Percentiles rank a stretch among this genome's conserved stretches.
Conservation (phyloP, 2,113 vertebrate genomes). For the Albula goreensis region DNA sequence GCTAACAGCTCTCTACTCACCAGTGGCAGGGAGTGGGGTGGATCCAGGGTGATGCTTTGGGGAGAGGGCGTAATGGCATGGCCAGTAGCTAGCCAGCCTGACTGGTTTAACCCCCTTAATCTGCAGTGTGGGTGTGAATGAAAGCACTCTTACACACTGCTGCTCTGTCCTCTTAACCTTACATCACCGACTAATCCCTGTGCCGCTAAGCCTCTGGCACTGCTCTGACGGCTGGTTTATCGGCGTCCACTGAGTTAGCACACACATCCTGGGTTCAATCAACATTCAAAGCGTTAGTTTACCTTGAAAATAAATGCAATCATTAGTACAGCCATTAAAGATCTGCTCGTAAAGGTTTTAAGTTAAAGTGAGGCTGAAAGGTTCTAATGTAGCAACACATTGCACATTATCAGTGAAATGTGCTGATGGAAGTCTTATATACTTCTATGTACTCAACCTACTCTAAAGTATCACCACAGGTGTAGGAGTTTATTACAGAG, state of each 20-base stretch:
- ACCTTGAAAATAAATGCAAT: too few species aligned
- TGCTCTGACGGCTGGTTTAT: constrained; percentile 26
- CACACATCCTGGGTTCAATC: not conserved
- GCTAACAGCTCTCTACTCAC: constrained; percentile 56
- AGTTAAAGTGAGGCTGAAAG: too few species aligned
- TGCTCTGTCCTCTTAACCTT: constrained; percentile 51
- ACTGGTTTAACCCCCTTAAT: constrained; percentile 46
- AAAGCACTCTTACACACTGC: constrained; percentile 50
- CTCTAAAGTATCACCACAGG: too few species aligned
- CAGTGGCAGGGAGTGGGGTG: constrained; percentile 20
- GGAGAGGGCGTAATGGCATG: constrained; percentile 22
- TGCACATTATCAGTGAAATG: too few species aligned
- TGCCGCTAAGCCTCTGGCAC: not conserved
- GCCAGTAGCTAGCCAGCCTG: constrained; percentile 49
- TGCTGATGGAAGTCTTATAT: too few species aligned
- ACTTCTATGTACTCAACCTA: too few species aligned
- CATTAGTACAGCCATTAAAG: too few species aligned
- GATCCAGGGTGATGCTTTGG: not conserved
- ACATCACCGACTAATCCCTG: constrained; percentile 49
- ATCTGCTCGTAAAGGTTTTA: too few species aligned
- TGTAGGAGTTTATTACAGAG: too few species aligned
- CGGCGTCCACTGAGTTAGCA: not conserved
- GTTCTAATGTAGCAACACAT: too few species aligned
- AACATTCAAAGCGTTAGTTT: not conserved
- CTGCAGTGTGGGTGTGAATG: constrained; percentile 32